Evolutionary conservation across 2,888 invertebrate species (phyloP).

Genomic region (Idaea aversata): DNA sequence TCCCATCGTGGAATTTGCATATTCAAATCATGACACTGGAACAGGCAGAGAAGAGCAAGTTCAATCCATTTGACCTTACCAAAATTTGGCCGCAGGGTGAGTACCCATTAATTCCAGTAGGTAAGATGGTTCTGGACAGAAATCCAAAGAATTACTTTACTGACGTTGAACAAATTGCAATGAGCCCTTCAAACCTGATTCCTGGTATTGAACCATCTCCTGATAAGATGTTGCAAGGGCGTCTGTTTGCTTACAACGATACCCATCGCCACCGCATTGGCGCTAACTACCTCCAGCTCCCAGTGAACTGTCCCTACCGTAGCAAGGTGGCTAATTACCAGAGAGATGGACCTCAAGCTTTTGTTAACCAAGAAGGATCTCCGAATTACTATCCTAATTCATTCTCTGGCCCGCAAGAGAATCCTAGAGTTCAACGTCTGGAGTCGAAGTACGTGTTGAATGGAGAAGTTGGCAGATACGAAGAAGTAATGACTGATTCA

Average conservation of each 20-base stretch:
- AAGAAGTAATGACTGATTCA: conserved; percentile 89
- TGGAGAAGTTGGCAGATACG: conserved; percentile 90
- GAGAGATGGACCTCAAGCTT: conserved; percentile 91
- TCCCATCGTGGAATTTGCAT: conserved; percentile 89
- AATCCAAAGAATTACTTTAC: conserved; percentile 96
- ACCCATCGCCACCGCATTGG: conserved; percentile 94
- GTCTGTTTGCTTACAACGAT: conserved; percentile 93
- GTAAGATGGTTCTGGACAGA: conserved; percentile 90
- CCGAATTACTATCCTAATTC: conserved; percentile 99
- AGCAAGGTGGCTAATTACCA: conserved; percentile 88
- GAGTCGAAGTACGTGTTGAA: conserved; percentile 74
- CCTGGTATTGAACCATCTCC: conserved; percentile 97
- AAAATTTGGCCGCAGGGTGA: conserved; percentile 95
- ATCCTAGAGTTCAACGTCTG: conserved; percentile 82
- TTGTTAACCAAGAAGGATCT: conserved; percentile 91
- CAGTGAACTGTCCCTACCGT: conserved; percentile 96
- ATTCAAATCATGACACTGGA: conserved; percentile 95
- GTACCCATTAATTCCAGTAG: conserved; percentile 93
- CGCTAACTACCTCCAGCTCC: conserved; percentile 94
- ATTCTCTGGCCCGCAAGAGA: conserved; percentile 91
- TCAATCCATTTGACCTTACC: conserved; percentile 96
- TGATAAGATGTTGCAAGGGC: conserved; percentile 95
- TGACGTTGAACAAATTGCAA: conserved; percentile 96
- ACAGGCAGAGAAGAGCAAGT: conserved; percentile 88
- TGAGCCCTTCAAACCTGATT: conserved; percentile 93